Evolutionary conservation across 2,797 vertebrate species (phyloP), one percentile per base, ranked within the genome.

Genomic region (Enteromius radiatus): DNA sequence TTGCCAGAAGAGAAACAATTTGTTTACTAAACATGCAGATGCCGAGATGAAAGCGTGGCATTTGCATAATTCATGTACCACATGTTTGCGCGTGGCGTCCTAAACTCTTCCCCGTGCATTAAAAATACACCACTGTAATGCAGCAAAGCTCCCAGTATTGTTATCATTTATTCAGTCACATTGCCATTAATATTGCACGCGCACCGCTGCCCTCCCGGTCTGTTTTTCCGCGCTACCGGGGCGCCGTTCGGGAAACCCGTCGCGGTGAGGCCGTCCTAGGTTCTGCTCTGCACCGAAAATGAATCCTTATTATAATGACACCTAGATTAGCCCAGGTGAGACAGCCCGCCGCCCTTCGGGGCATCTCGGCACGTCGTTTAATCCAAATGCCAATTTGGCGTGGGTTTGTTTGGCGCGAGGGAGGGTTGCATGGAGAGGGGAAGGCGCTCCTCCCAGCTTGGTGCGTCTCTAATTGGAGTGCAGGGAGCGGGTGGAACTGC

Each of bases 311-410:
- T 96, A 94, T 96, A 95, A 95, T 93, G 90, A 93, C 90, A 84
- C 85, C 92, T 89, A 88, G 90, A 92, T 93, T 91, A 92, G 91
- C 90, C 89, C 92, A 92, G 92, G 93, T 94, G 90, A 92, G 89
- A 91, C 79, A 89, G 88, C 86, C 87, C 79, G 83, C 89, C 86
- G 85, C 88, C 93, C 94, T 94, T 89, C 89, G 52, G 93, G 94
- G 92, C 93, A 94, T 93, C 92, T 92, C 91, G 86, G 91, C 91
- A 85, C 96, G 95, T 94, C 95, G 95, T 97, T 98, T 97, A 97
- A 99, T 97, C 96, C 96, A 96, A 97, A 98, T 97, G 96, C 96
- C 96, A 98, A 97, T 97, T 97, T 97, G 96, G 95, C 96, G 84
- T 69, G 77, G 89, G 88, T 89, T 90, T 92, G 92, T 84, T 83